These are phyloP conservation scores for Mormyrops boulengeri DNA, from an alignment of 2,797 vertebrate genomes.

Conservation along the genomic window DNA sequence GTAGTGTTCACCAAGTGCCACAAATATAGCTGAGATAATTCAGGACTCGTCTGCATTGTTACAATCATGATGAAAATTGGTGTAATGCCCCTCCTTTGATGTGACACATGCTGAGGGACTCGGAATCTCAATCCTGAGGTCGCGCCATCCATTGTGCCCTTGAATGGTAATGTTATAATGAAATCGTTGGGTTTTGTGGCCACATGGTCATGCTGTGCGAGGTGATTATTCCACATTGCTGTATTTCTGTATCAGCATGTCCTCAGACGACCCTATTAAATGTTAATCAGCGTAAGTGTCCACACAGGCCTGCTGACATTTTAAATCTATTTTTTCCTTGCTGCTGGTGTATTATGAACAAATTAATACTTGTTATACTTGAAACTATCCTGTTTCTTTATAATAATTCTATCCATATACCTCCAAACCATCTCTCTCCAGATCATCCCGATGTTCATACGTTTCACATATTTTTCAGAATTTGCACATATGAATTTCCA, in stretches of 20 bases:
- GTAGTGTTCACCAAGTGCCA: neutral
- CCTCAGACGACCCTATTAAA: neutral
- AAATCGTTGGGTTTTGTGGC: neutral
- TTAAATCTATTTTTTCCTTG: neutral
- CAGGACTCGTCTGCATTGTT: neutral
- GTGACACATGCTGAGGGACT: neutral
- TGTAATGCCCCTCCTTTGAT: neutral
- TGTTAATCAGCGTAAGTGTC: neutral
- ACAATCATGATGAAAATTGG: neutral
- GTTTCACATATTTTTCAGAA: neutral
- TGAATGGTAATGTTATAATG: neutral
- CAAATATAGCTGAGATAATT: neutral
- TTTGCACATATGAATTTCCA: neutral
- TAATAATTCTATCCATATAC: neutral
- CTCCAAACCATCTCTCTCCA: neutral
- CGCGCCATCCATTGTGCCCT: neutral
- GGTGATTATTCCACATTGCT: neutral
- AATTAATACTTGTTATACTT: neutral
- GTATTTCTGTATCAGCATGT: neutral
- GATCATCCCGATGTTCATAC: neutral
- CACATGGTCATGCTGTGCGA: neutral
- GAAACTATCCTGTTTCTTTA: neutral
- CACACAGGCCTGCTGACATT: neutral
- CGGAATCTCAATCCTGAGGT: neutral
- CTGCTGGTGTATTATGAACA: neutral